Conservation (phyloP, 1,140 invertebrate genomes). For the Kradibia gibbosae region DNA sequence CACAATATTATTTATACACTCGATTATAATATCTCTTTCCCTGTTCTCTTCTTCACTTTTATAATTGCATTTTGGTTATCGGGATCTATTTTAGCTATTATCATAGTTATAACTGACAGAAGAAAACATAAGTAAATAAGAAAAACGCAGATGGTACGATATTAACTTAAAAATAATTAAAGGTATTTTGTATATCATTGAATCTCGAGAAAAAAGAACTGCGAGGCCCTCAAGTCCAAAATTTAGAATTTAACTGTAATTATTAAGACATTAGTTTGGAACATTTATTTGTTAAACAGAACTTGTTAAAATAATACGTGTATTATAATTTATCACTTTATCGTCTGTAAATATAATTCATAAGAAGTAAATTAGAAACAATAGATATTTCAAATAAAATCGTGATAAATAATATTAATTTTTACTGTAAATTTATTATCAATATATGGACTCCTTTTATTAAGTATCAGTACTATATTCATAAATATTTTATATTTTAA, state of each 20-base stretch:
- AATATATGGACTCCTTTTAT: not conserved
- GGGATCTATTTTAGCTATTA: constrained; percentile 46
- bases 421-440: constrained; percentile 20
- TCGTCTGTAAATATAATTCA: constrained; percentile 68
- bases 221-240: constrained; percentile 63
- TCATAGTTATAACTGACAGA: constrained; percentile 45
- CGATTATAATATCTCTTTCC: constrained; percentile 43
- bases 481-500: no score
- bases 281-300: constrained; percentile 67
- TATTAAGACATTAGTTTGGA: constrained; percentile 61
- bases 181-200: constrained; percentile 56
- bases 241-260: constrained; percentile 63
- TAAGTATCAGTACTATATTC: no score
- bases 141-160: constrained; percentile 49
- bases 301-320: constrained; percentile 67
- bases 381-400: constrained; percentile 70
- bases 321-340: constrained; percentile 69
- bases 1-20: constrained; percentile 42
- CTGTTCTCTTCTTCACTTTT: constrained; percentile 39
- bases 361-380: constrained; percentile 65
- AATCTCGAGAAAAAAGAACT: constrained; percentile 57
- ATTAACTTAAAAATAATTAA: constrained; percentile 49
- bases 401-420: constrained; percentile 56
- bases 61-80: constrained; percentile 46
- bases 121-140: constrained; percentile 41